Percentiles rank a stretch among this genome's conserved stretches.
These are phyloP conservation scores for Oreochromis spilurus DNA, from an alignment of 2,113 vertebrate species.

Conservation along the genomic window DNA sequence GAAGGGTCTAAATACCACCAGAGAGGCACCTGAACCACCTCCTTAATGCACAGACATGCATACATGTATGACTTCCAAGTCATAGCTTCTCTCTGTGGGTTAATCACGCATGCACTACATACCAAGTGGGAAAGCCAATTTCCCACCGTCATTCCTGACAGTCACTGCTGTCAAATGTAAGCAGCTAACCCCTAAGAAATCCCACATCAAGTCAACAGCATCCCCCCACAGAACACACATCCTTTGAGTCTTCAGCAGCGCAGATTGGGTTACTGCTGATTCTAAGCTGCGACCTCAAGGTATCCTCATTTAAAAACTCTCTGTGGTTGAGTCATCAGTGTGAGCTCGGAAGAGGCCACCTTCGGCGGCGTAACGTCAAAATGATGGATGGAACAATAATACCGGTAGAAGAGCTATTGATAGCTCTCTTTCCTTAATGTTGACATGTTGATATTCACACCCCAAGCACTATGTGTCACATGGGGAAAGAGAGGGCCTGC, in stretches of 20 bases:
- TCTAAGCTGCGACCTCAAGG: conserved; percentile 36
- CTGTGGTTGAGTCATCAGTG: conserved; percentile 39
- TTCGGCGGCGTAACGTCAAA: conserved; percentile 34
- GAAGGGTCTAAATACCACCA: conserved; percentile 69
- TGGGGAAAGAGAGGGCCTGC: neutral
- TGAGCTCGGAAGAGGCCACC: conserved; percentile 46
- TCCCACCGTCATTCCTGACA: conserved; percentile 30
- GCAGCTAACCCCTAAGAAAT: conserved; percentile 34
- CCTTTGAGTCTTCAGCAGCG: conserved; percentile 25
- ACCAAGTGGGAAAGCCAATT: conserved; percentile 20
- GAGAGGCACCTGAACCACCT: conserved; percentile 67
- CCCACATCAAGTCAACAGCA: conserved; percentile 20
- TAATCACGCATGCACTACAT: conserved; percentile 26
- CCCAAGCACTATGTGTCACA: neutral
- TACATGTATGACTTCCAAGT: conserved; percentile 32
- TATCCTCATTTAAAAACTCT: conserved; percentile 44
- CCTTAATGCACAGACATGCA: conserved; percentile 44
- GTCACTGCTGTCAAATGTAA: conserved; percentile 32
- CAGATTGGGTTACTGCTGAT: conserved; percentile 53
- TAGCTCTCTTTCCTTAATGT: conserved; percentile 36
- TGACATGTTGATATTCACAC: conserved; percentile 32
- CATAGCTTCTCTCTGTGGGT: neutral
- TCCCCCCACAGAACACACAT: conserved; percentile 9
- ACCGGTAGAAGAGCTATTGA: conserved; percentile 51
- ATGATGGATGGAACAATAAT: conserved; percentile 62